Base-by-base conservation (phyloP, 2,113 vertebrate species). In the Catharus minimus region DNA sequence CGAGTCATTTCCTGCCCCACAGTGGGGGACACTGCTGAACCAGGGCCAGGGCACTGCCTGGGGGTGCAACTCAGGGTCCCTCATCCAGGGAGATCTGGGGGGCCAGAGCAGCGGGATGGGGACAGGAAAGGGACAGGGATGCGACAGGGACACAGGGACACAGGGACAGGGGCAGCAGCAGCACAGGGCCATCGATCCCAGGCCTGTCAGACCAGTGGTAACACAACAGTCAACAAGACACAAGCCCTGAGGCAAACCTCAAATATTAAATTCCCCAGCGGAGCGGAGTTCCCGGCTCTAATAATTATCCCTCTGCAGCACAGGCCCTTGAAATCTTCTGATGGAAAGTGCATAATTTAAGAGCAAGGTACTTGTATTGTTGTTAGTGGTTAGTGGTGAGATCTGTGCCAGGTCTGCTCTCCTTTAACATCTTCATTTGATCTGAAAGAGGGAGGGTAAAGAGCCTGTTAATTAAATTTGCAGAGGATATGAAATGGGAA, bases 391-490 rank as follows among this genome's bases (percentile, higher is more conserved):
- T 95, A 94, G 93, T 58, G 88, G 90, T 89, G 89, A 96, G 94
- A 95, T 94, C 86, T 84, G 77, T 95, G 92, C 88, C 93, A 92
- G 92, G 88, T 91, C 89, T 77, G 85, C 71, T 96, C 90, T 92
- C 90, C 86, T 92, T 90, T 93, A 93, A 96, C 93, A 96, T 94
- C 93, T 95, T 94, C 95, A 95, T 96, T 92, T 95, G 92, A 95
- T 95, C 88, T 92, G 83, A 82, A 93, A 87, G 83, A 95, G 90
- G 94, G 77, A 96, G 93, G 92, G 93, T 95, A 96, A 96, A 95
- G 95, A 95, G 92, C 90, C 86, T 94, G 92, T 95, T 96, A 96
- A 96, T 95, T 95, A 95, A 95, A 96, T 95, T 95, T 96, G 92
- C 93, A 96, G 94, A 95, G 93, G 93, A 95, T 95, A 94, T 95